These are phyloP conservation scores for Sigmodon hispidus DNA, from an alignment of 2,113 vertebrate genomes.

Conservation along the genomic window DNA sequence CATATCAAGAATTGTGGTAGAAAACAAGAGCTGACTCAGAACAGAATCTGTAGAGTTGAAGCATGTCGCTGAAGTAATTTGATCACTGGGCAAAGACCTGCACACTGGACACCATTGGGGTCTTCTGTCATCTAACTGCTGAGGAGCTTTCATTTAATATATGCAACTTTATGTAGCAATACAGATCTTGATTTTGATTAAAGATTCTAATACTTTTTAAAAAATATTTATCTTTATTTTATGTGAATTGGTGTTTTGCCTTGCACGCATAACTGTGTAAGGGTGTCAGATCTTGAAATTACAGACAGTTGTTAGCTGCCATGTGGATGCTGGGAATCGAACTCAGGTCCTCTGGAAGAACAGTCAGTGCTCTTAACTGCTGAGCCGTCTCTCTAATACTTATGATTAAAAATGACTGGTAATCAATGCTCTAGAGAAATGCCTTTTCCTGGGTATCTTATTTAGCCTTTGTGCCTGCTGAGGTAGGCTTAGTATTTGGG, in stretches of 20 bases:
- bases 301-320: no score
- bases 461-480: background rate
- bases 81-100: background rate
- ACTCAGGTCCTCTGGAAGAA: no score
- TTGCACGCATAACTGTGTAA: no score
- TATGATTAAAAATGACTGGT: background rate
- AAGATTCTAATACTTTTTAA: background rate
- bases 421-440: background rate
- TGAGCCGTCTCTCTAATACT: no score
- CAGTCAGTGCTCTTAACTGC: no score
- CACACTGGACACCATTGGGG: background rate
- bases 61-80: background rate
- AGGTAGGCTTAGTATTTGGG: background rate
- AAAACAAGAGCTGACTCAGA: background rate
- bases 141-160: background rate
- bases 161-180: background rate
- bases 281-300: no score
- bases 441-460: background rate
- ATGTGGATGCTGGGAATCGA: no score
- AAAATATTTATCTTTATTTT: no score
- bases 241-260: no score
- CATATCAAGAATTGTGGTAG: background rate
- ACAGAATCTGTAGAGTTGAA: background rate
- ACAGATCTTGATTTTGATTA: slow-evolving; percentile 1
- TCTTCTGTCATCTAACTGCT: background rate